A percentile compares a stretch with the other conserved stretches of the same genome.
These are phyloP conservation scores for Eupeodes corollae DNA, from an alignment of 1,140 invertebrate species.

Conservation along the genomic window DNA sequence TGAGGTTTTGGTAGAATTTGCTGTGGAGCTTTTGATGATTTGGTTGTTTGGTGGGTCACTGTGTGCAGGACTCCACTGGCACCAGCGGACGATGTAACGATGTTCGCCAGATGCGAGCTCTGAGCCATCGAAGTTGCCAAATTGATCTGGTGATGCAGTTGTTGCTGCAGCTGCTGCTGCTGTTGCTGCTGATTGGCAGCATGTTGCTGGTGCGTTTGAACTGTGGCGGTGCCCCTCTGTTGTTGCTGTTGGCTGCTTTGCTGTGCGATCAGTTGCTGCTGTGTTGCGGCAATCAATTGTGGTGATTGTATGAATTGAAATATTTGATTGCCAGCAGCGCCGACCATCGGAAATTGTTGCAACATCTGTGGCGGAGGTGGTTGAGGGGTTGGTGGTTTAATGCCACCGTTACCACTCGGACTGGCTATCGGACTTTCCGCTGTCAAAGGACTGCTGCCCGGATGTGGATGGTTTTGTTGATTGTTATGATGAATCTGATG, in stretches of 20 bases:
- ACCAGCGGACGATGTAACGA: not conserved
- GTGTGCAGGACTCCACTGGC: not conserved
- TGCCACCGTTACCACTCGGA: slow-evolving; percentile 28
- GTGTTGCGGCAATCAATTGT: slow-evolving; percentile 28
- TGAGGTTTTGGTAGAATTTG: slow-evolving; percentile 35
- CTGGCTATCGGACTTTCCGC: slow-evolving; percentile 31
- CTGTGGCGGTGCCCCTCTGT: too few relatives aligned
- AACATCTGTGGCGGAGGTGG: slow-evolving; percentile 27
- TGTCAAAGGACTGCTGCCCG: slow-evolving; percentile 34
- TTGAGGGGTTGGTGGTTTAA: slow-evolving; percentile 29
- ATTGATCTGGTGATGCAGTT: slow-evolving; percentile 4
- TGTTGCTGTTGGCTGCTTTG: too few relatives aligned
- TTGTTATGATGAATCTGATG: slow-evolving; percentile 2
- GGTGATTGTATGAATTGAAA: slow-evolving; percentile 35
- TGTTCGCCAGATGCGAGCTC: too few relatives aligned
- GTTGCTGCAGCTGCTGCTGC: slow-evolving; percentile 11
- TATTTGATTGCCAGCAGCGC: slow-evolving; percentile 20
- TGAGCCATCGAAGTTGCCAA: too few relatives aligned
- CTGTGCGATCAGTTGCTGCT: slow-evolving; percentile 1
- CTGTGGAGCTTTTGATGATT: slow-evolving; percentile 27
- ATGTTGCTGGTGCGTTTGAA: not conserved
- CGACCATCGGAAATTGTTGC: slow-evolving; percentile 29
- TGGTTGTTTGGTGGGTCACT: slow-evolving; percentile 9
- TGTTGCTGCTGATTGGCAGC: slow-evolving; percentile 12
- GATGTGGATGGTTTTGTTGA: slow-evolving; percentile 30